Base-by-base conservation (phyloP, 1,140 invertebrate genomes). In the Acyrthosiphon pisum region DNA sequence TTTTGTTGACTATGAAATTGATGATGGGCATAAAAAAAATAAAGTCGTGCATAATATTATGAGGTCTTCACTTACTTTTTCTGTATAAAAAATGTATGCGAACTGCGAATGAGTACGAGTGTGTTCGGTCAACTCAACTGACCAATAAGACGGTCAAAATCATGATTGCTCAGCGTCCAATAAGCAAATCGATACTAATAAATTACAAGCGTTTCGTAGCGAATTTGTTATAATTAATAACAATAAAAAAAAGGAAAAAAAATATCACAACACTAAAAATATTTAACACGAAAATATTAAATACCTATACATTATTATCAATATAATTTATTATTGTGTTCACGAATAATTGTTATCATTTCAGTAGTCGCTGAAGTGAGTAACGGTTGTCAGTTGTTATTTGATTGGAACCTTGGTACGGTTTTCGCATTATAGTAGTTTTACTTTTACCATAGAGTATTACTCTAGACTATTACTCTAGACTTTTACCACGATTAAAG, bases 281-380 rank as follows among this genome's bases (percentile, higher is more conserved):
- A 90, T 90, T 68, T 30, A 90, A 60, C 60, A 90, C 14, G 26
- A 90, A 68, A 68, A 90, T n/a, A n/a, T n/a, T n/a, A n/a, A n/a
- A n/a, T 44, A 90, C 50, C 44, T 68, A n/a, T n/a, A 44, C 37
- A 41, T 30, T 44, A 53, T 53, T 53, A 53, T 53, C 53, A 68
- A 90, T 44, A 8, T 48, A 44, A 87, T 30, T 68, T 68, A 41
- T 90, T 60, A 68, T 60, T 90, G 2, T 44, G 37, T 89, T 89
- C 46, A 8, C 11, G 20, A 87, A 87, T 48, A 48, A 87, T 53
- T 37, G 87, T 89, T 89, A 89, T 89, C 87, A 53, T 44, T 23
- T 30, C 23, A 35, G 35, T 26, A 37, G 22, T 37, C 23, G 22
- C 11, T 53, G 87, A 89, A 56, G 48, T 56, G 35, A 89, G 48